Conservation (phyloP, 2,113 vertebrate genomes). For the Gorsachius goisagi region DNA sequence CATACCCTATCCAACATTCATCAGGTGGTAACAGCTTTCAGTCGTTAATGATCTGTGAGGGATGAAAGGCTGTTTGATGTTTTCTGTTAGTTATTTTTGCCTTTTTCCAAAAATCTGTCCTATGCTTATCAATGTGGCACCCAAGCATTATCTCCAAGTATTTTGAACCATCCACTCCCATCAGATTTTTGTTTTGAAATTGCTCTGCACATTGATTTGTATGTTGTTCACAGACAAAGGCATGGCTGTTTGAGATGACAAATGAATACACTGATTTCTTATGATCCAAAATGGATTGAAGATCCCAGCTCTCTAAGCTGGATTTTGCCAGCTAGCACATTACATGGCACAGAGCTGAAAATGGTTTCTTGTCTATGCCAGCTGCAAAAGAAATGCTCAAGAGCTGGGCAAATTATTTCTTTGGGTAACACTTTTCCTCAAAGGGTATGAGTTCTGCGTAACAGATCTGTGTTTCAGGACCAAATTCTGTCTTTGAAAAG, state of each 20-base stretch:
- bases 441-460: not conserved
- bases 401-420: not conserved
- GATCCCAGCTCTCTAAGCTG: not conserved
- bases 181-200: not conserved
- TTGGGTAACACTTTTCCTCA: not conserved
- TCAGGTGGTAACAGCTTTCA: not conserved
- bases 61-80: constrained; percentile 27
- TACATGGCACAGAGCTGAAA: not conserved
- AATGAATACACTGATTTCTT: not conserved
- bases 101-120: not conserved
- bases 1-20: not conserved
- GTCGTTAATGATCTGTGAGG: not conserved
- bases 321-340: not conserved
- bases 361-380: not conserved
- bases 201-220: not conserved
- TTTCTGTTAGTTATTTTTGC: not conserved
- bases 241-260: not conserved
- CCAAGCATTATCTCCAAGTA: not conserved
- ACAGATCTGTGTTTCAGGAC: not conserved
- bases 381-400: not conserved
- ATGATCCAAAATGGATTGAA: not conserved
- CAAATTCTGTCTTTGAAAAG: not conserved
- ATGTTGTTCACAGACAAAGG: not conserved
- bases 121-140: not conserved
- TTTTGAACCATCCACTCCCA: not conserved